Percentiles rank a stretch among this genome's conserved stretches.
These are phyloP conservation scores for Cygnus atratus DNA, from an alignment of 2,113 vertebrate species.

Conservation along the genomic window DNA sequence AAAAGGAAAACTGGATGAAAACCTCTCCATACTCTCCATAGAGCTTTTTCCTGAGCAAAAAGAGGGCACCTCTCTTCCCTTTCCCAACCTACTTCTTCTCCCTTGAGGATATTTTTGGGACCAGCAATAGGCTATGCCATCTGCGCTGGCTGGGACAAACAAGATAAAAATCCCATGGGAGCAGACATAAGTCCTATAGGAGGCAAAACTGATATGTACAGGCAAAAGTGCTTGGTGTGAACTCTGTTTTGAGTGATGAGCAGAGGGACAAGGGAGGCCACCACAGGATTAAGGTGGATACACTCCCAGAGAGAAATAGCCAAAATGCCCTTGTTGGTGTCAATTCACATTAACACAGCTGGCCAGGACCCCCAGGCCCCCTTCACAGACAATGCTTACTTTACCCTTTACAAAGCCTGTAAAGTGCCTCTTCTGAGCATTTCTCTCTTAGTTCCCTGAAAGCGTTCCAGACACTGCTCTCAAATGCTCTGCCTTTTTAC, in stretches of 20 bases:
- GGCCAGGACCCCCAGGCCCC: not conserved
- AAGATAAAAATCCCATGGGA: not conserved
- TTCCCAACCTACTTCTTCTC: not conserved
- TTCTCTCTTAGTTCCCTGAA: not conserved
- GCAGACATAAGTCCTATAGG: not conserved
- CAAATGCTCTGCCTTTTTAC: not conserved
- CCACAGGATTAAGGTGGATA: not conserved
- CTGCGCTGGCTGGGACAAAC: not conserved
- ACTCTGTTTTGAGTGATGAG: not conserved
- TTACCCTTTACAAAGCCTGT: not conserved
- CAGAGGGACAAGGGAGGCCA: not conserved
- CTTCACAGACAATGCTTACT: not conserved
- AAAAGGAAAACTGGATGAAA: not conserved
- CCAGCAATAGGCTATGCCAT: not conserved
- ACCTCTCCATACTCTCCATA: not conserved
- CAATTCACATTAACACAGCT: not conserved
- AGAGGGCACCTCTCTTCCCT: not conserved
- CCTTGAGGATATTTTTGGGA: not conserved
- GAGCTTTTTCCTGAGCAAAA: not conserved
- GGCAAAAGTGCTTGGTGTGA: not conserved
- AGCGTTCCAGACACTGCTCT: not conserved
- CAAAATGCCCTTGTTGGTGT: not conserved
- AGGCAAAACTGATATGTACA: not conserved
- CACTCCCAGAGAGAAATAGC: rapidly evolving
- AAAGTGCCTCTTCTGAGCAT: not conserved